These are phyloP conservation scores for Columba livia DNA, from an alignment of 2,113 vertebrate species.

Conservation along the genomic window DNA sequence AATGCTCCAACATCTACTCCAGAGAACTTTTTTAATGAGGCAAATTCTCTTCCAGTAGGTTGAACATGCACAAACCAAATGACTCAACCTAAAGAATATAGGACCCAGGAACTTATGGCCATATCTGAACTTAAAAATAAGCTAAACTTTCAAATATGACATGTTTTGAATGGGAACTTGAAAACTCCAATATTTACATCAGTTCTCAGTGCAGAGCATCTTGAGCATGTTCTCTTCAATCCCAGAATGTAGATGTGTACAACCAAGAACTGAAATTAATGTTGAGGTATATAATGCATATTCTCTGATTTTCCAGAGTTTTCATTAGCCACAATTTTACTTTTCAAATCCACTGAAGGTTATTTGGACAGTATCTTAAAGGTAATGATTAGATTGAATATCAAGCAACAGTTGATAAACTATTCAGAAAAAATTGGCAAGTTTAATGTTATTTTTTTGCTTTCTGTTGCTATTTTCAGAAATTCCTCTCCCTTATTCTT, in stretches of 20 bases:
- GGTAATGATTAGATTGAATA: neutral
- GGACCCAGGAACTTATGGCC: neutral
- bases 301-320: neutral
- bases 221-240: neutral
- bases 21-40: neutral
- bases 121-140: neutral
- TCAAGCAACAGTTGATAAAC: neutral
- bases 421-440: neutral
- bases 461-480: neutral
- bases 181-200: neutral
- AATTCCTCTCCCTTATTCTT: neutral
- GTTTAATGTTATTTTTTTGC: neutral
- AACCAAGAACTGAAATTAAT: neutral
- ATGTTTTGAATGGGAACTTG: neutral
- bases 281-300: neutral
- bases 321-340: neutral
- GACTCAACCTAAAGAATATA: neutral
- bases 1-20: neutral
- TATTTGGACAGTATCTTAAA: neutral
- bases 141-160: neutral
- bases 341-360: neutral
- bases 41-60: neutral
- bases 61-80: neutral
- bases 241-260: neutral
- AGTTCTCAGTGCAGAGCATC: neutral